Evolutionary conservation across 2,888 invertebrate genomes (phyloP).

Genomic region (Ceraclea dissimilis): DNA sequence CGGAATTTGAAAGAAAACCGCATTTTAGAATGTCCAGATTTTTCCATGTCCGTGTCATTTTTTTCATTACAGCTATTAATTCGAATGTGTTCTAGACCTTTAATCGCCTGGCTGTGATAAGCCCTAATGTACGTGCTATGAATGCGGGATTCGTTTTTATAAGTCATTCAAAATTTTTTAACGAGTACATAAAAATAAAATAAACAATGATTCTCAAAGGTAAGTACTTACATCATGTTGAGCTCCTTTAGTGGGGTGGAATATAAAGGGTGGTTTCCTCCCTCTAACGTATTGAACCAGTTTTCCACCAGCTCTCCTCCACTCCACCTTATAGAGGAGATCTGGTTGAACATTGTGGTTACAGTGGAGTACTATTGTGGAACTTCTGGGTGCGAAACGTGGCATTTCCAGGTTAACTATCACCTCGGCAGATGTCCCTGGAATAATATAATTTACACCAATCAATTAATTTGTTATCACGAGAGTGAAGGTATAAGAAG

Average conservation of each 20-base stretch:
- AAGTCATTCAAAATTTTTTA: too few relatives aligned
- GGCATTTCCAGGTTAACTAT: slow-evolving; percentile 47
- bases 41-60: too few relatives aligned
- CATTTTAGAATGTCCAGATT: too few relatives aligned
- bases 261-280: slow-evolving; percentile 46
- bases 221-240: slow-evolving; percentile 18
- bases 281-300: slow-evolving; percentile 62
- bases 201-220: too few relatives aligned
- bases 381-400: slow-evolving; percentile 53
- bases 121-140: too few relatives aligned
- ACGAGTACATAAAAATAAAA: too few relatives aligned
- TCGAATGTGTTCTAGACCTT: too few relatives aligned
- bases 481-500: not conserved
- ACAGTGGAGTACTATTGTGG: slow-evolving; percentile 53
- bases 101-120: too few relatives aligned
- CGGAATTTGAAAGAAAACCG: too few relatives aligned
- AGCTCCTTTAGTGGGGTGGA: slow-evolving; percentile 11
- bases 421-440: slow-evolving; percentile 31
- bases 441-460: slow-evolving; percentile 2
- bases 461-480: not conserved
- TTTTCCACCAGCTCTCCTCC: slow-evolving; percentile 37
- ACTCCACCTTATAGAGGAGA: slow-evolving; percentile 57
- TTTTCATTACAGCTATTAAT: too few relatives aligned
- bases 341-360: slow-evolving; percentile 55
- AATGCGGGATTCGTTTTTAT: too few relatives aligned